A percentile compares a stretch with the other conserved stretches of the same genome.
Conservation (phyloP, 2,113 vertebrate genomes). For the Pionites leucogaster region DNA sequence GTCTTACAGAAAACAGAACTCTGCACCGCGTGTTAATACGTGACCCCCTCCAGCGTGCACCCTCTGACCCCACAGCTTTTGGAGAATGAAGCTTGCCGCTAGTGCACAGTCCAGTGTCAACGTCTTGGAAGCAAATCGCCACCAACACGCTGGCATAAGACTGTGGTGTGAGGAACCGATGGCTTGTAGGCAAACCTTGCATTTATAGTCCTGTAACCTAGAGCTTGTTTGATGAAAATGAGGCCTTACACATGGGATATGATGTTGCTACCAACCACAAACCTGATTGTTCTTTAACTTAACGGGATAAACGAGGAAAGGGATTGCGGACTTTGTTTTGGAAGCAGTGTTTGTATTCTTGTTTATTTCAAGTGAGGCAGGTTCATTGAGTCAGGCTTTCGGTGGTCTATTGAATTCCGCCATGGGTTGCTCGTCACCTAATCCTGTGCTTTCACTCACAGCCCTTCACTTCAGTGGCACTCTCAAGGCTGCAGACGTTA, state of each 20-base stretch:
- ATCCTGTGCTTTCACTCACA: background rate
- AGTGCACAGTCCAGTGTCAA: background rate
- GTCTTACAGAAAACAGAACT: background rate
- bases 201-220: constrained; percentile 58
- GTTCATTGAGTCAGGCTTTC: background rate
- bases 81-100: background rate
- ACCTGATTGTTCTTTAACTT: background rate
- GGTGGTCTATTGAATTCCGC: background rate
- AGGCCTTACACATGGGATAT: constrained; percentile 31
- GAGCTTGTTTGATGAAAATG: constrained; percentile 52
- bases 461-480: background rate
- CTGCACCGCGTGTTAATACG: background rate
- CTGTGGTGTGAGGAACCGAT: background rate
- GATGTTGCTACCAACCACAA: constrained; percentile 29
- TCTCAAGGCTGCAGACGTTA: background rate
- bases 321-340: background rate
- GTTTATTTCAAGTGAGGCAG: background rate
- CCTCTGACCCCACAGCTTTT: background rate
- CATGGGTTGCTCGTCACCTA: background rate
- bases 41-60: background rate
- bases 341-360: background rate
- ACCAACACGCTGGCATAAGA: background rate
- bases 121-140: background rate
- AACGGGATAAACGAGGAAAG: background rate
- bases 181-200: constrained; percentile 40